Percentiles rank a stretch among this genome's conserved stretches.
Evolutionary conservation across 2,888 invertebrate species (phyloP).

Genomic region (Parelbella ahira): DNA sequence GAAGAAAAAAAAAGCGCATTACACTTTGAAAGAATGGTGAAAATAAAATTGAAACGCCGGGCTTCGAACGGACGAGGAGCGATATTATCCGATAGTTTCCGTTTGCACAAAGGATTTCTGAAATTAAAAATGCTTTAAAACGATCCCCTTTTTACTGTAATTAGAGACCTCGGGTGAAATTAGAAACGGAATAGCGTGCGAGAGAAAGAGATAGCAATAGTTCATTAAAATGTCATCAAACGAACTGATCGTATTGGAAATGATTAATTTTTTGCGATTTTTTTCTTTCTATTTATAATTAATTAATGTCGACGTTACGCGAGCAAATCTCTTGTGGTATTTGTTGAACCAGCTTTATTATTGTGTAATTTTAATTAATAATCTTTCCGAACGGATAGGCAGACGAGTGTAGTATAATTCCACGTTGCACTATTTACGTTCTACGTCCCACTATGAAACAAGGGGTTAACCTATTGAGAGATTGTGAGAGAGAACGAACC

Average conservation of each 20-base stretch:
- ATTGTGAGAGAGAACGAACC: no score
- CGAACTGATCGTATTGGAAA: constrained; percentile 12
- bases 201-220: constrained; percentile 13
- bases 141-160: constrained; percentile 22
- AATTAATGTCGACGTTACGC: no score
- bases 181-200: constrained; percentile 23
- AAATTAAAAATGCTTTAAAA: constrained; percentile 25
- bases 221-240: constrained; percentile 25
- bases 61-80: constrained; percentile 10
- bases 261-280: constrained; percentile 14
- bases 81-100: constrained; percentile 23
- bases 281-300: no score
- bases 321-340: no score
- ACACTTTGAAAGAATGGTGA: constrained; percentile 13
- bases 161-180: constrained; percentile 14
- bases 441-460: no score
- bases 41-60: constrained; percentile 16
- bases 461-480: no score
- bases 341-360: no score
- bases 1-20: constrained; percentile 18
- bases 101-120: constrained; percentile 24
- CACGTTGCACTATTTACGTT: no score
- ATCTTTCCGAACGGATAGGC: no score
- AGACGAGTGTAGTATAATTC: no score
- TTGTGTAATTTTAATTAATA: no score